These are phyloP conservation scores for Leucoma salicis DNA, from an alignment of 2,888 invertebrate genomes.

Conservation along the genomic window DNA sequence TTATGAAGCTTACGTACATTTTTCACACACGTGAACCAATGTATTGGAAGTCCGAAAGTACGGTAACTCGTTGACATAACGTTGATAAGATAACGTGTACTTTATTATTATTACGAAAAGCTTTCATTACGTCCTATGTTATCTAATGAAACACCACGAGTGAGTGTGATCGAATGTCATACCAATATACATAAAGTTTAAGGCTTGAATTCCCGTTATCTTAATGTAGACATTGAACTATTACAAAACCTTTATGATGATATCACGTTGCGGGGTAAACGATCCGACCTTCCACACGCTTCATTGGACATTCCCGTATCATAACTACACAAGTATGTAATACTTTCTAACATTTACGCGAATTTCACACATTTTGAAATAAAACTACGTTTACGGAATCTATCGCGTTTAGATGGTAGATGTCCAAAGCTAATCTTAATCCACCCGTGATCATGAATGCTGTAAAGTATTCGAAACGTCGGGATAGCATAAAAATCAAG, in stretches of 20 bases:
- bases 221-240: conserved; percentile 48
- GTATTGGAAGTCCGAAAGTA: conserved; percentile 23
- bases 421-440: too few species aligned
- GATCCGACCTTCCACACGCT: conserved; percentile 71
- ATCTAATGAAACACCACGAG: conserved; percentile 42
- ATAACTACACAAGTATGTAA: conserved; percentile 20
- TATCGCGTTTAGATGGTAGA: too few species aligned
- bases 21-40: conserved; percentile 15
- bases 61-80: conserved; percentile 32
- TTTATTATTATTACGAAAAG: conserved; percentile 53
- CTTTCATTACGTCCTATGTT: conserved; percentile 52
- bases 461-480: too few species aligned
- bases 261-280: conserved; percentile 69
- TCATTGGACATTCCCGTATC: conserved; percentile 56
- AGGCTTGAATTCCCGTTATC: conserved; percentile 47
- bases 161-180: conserved; percentile 32
- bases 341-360: too few species aligned
- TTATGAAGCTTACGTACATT: too few species aligned
- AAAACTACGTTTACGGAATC: too few species aligned
- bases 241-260: conserved; percentile 63
- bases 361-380: too few species aligned
- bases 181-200: conserved; percentile 33
- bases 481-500: too few species aligned
- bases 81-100: conserved; percentile 43
- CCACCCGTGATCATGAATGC: too few species aligned